A percentile compares a stretch with the other conserved stretches of the same genome.
These are phyloP conservation scores for Cossypha polioptera DNA, from an alignment of 2,797 vertebrate species.

Conservation along the genomic window DNA sequence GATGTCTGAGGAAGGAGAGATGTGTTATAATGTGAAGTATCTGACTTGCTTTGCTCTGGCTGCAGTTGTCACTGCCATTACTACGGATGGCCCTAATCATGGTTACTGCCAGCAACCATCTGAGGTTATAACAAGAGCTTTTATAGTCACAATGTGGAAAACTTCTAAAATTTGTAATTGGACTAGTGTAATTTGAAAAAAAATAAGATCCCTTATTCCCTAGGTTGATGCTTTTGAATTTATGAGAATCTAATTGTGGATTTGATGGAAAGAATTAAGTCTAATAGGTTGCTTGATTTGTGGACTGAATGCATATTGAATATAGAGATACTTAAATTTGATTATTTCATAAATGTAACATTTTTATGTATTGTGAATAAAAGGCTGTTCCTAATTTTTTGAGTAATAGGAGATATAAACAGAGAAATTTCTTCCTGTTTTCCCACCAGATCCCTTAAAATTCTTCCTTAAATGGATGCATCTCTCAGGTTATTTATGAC, in stretches of 20 bases:
- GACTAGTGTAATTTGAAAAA: not conserved
- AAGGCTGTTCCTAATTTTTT: not conserved
- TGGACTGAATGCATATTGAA: not conserved
- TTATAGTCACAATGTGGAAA: not conserved
- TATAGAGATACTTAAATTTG: not conserved
- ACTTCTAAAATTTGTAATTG: not conserved
- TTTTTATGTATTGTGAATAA: not conserved
- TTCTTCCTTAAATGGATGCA: not conserved
- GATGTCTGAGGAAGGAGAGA: not conserved
- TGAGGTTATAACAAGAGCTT: not conserved
- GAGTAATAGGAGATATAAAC: not conserved
- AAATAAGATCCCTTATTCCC: not conserved
- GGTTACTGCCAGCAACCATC: not conserved
- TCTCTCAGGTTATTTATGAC: not conserved
- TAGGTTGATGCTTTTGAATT: not conserved
- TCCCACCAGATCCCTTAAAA: not conserved
- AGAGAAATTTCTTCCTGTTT: not conserved
- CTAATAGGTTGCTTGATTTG: not conserved
- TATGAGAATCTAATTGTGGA: not conserved
- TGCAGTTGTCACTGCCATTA: not conserved
- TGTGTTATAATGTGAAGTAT: not conserved
- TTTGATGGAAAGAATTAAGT: not conserved
- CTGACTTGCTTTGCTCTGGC: not conserved
- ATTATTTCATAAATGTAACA: not conserved
- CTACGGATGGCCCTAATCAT: not conserved